A percentile compares a stretch with the other conserved stretches of the same genome.
These are phyloP conservation scores for Drosophila yooni DNA, from an alignment of 2,888 invertebrate species.

Conservation along the genomic window DNA sequence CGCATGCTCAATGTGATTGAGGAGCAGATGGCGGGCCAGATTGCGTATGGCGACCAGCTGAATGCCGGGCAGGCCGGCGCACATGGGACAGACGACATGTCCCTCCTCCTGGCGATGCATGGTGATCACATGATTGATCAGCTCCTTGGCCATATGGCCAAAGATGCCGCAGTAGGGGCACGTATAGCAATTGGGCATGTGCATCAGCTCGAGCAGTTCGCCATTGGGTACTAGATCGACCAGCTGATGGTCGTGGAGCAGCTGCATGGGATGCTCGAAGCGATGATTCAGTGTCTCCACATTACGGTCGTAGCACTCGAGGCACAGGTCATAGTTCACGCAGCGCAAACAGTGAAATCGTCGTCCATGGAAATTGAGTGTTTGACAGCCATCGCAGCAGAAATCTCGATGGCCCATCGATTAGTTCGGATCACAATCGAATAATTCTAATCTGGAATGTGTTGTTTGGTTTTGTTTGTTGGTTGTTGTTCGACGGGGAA, in stretches of 20 bases:
- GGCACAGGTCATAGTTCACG: slow-evolving; percentile 66
- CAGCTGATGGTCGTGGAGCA: slow-evolving; percentile 36
- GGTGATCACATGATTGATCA: slow-evolving; percentile 63
- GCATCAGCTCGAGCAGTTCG: slow-evolving; percentile 53
- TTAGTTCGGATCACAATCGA: not conserved
- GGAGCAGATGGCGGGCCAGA: slow-evolving; percentile 57
- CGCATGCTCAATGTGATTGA: slow-evolving; percentile 70
- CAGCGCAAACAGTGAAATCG: slow-evolving; percentile 70
- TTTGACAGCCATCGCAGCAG: slow-evolving; percentile 67
- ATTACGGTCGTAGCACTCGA: slow-evolving; percentile 57
- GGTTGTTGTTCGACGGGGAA: slow-evolving; percentile 15
- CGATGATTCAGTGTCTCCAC: slow-evolving; percentile 54
- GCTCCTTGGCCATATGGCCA: slow-evolving; percentile 62
- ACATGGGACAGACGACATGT: slow-evolving; percentile 69
- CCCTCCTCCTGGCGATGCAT: slow-evolving; percentile 47
- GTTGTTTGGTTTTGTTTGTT: slow-evolving; percentile 1
- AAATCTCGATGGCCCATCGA: slow-evolving; percentile 60
- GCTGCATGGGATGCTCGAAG: slow-evolving; percentile 69
- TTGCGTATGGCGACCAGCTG: slow-evolving; percentile 59
- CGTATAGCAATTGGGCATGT: slow-evolving; percentile 65
- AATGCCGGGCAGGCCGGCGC: slow-evolving; percentile 53
- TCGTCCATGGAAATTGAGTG: slow-evolving; percentile 57
- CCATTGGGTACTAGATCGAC: slow-evolving; percentile 42
- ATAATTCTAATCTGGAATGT: not conserved
- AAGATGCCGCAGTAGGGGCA: slow-evolving; percentile 63